Evolutionary conservation across 1,140 invertebrate species (phyloP).

Genomic region (Patella vulgata): DNA sequence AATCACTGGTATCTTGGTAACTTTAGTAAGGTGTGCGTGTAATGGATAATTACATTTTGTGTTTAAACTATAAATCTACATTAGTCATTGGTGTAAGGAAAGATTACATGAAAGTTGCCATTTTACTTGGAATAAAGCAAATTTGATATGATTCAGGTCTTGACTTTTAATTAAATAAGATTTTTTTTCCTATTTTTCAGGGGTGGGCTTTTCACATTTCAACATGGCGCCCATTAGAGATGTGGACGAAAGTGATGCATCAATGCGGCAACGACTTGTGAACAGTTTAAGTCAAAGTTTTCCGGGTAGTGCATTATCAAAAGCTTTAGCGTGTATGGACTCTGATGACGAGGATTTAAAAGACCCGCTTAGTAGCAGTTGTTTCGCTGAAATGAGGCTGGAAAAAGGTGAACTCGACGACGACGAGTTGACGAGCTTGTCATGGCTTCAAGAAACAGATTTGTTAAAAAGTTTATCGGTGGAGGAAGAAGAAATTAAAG

Average conservation of each 20-base stretch:
- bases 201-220: no score
- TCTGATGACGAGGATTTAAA: slow-evolving; percentile 49
- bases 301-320: slow-evolving; percentile 61
- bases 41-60: no score
- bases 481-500: slow-evolving; percentile 44
- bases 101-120: no score
- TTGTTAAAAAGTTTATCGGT: slow-evolving; percentile 75
- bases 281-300: slow-evolving; percentile 64
- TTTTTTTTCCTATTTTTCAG: no score
- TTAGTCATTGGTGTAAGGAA: no score
- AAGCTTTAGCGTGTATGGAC: slow-evolving; percentile 52
- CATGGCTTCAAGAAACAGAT: slow-evolving; percentile 92
- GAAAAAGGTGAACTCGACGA: slow-evolving; percentile 70
- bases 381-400: slow-evolving; percentile 62
- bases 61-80: no score
- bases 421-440: slow-evolving; percentile 87
- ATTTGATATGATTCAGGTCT: no score
- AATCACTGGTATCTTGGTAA: no score
- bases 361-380: slow-evolving; percentile 60
- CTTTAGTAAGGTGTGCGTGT: no score
- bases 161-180: no score
- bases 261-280: slow-evolving; percentile 59
- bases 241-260: slow-evolving; percentile 61
- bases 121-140: no score
- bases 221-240: slow-evolving; percentile 1